Conservation (phyloP, 1,140 invertebrate species). For the Drosophila bocqueti region DNA sequence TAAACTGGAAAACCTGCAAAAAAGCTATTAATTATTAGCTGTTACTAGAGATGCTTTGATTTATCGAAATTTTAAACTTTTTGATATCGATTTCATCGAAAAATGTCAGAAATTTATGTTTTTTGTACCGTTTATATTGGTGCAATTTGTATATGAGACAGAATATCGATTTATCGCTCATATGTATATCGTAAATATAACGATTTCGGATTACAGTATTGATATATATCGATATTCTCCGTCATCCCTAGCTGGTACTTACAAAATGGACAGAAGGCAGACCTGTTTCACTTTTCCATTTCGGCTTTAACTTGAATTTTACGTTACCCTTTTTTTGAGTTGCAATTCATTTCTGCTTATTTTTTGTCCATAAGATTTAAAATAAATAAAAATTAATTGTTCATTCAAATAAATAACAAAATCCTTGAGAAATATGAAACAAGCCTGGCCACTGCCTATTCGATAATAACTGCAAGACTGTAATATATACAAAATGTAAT, state of each 20-base stretch:
- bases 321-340: not conserved
- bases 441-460: not conserved
- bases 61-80: not conserved
- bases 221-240: not conserved
- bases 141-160: not conserved
- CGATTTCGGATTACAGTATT: not conserved
- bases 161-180: not conserved
- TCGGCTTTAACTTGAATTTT: not conserved
- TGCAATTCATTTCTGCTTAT: not conserved
- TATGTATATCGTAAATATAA: not conserved
- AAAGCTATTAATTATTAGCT: not conserved
- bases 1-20: not conserved
- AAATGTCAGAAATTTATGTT: not conserved
- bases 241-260: not conserved
- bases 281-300: not conserved
- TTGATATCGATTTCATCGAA: not conserved
- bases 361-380: not conserved
- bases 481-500: conserved; percentile 15
- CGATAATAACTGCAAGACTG: conserved; percentile 10
- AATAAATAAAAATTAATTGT: not conserved
- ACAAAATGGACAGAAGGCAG: not conserved
- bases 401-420: not conserved
- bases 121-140: not conserved
- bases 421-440: not conserved
- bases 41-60: not conserved